Evolutionary conservation across 2,113 vertebrate genomes (phyloP).

Genomic region (Natator depressus): DNA sequence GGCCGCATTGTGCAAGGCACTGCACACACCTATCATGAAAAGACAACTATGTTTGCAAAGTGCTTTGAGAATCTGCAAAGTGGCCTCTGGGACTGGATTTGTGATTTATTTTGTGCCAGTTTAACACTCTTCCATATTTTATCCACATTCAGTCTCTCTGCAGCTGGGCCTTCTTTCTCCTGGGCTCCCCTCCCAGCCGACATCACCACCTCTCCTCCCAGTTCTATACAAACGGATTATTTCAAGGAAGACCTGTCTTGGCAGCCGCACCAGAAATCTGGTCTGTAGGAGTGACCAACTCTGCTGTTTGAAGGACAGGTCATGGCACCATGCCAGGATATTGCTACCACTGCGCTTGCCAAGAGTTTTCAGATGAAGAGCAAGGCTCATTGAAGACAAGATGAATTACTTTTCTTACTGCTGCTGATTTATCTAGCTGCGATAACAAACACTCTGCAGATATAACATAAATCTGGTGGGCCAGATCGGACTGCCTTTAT

Average conservation of each 20-base stretch:
- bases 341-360: conserved; percentile 62
- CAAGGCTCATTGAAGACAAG: conserved; percentile 46
- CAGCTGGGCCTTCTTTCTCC: conserved; percentile 67
- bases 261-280: conserved; percentile 63
- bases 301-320: conserved; percentile 77
- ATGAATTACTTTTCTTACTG: conserved; percentile 61
- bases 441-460: conserved; percentile 74
- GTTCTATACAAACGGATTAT: conserved; percentile 46
- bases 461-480: conserved; percentile 76
- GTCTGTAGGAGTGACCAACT: conserved; percentile 67
- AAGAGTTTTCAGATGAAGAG: conserved; percentile 69
- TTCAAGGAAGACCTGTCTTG: conserved; percentile 70
- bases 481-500: conserved; percentile 57
- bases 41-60: background rate
- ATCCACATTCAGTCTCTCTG: rapidly evolving
- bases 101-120: background rate
- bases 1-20: background rate
- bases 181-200: background rate
- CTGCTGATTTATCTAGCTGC: conserved; percentile 74
- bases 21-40: background rate
- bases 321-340: conserved; percentile 63
- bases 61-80: background rate
- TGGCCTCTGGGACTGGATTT: background rate
- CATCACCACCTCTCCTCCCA: background rate
- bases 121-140: rapidly evolving